phyloP scores from a whole-genome alignment of 2,888 invertebrate genomes.

The Campaea margaritaria region DNA sequence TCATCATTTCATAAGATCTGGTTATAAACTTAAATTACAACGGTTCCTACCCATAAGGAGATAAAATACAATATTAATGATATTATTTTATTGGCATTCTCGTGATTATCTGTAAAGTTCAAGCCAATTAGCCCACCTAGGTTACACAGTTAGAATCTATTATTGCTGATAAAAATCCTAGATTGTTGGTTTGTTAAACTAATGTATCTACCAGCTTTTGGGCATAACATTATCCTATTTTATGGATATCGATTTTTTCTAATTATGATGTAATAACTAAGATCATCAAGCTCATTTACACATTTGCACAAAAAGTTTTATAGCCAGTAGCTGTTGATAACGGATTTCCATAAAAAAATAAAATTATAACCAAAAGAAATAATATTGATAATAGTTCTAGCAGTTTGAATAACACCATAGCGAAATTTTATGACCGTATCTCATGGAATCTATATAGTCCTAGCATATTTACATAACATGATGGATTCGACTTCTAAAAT shows the following conservation, averaged over 20 bases:
- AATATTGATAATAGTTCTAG: slow-evolving; percentile 13
- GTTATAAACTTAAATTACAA: background rate
- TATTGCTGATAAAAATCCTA: slow-evolving; percentile 17
- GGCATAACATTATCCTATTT: background rate
- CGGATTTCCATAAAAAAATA: slow-evolving; percentile 10
- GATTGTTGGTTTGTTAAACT: slow-evolving; percentile 15
- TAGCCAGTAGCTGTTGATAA: background rate
- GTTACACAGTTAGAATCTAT: slow-evolving; percentile 10
- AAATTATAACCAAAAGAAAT: slow-evolving; percentile 16
- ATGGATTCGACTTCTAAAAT: slow-evolving; percentile 16
- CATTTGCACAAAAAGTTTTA: slow-evolving; percentile 26
- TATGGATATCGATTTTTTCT: slow-evolving; percentile 3
- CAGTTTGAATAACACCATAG: slow-evolving; percentile 2
- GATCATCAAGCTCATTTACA: slow-evolving; percentile 17
- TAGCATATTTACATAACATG: slow-evolving; percentile 17
- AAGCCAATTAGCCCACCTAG: slow-evolving; percentile 20
- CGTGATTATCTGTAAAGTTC: slow-evolving; percentile 27
- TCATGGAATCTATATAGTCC: background rate
- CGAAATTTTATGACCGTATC: slow-evolving; percentile 4
- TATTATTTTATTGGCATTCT: slow-evolving; percentile 4
- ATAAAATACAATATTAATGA: too few species aligned
- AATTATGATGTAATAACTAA: slow-evolving; percentile 8
- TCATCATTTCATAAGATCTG: background rate
- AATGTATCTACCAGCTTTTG: slow-evolving; percentile 2
- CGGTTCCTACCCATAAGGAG: too few species aligned